Conservation (phyloP, 2,113 vertebrate species). For the Calidris pygmaea region DNA sequence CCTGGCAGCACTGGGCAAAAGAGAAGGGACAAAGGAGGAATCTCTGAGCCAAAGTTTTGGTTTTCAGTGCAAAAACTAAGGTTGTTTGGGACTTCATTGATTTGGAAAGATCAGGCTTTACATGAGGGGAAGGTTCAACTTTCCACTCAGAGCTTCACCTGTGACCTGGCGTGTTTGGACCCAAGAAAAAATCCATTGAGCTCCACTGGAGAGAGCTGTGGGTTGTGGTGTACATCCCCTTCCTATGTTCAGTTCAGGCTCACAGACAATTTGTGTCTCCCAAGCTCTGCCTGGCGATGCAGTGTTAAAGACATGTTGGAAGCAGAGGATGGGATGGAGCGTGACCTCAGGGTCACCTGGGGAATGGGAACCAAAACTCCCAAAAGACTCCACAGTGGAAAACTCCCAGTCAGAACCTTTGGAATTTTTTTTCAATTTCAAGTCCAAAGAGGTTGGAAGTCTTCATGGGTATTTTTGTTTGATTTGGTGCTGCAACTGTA, state of each 20-base stretch:
- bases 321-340: not conserved
- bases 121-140: not conserved
- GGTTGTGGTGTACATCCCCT: not conserved
- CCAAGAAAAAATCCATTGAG: not conserved
- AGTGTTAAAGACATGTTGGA: not conserved
- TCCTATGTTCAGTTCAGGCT: not conserved
- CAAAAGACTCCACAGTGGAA: accelerated
- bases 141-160: not conserved
- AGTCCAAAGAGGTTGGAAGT: not conserved
- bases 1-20: not conserved
- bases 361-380: not conserved
- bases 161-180: not conserved
- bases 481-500: not conserved
- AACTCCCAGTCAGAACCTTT: not conserved
- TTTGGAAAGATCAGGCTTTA: not conserved
- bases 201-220: not conserved
- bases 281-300: not conserved
- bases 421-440: not conserved
- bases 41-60: not conserved
- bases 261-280: not conserved
- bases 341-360: not conserved
- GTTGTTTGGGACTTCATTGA: not conserved
- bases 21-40: not conserved
- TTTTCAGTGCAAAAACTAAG: not conserved
- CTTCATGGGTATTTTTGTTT: not conserved